Evolutionary conservation across 2,113 vertebrate species (phyloP), one percentile per base, ranked within the genome.

Genomic region (Calidris pugnax): DNA sequence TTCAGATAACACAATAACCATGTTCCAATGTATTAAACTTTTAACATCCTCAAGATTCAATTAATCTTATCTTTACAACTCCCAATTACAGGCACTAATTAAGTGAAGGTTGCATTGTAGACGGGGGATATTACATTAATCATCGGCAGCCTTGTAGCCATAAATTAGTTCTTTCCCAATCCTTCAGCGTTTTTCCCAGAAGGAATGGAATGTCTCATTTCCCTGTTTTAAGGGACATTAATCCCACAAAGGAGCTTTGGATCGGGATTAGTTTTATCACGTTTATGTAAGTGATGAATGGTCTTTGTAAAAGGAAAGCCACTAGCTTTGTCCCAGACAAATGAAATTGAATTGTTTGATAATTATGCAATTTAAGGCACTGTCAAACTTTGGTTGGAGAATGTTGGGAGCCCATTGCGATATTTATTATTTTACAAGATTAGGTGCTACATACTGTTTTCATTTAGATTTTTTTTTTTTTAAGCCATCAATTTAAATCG

Each of bases 1-100:
- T 95, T 60, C 91, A 10, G 98, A 98, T 98, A 98, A 97, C 95
- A 72, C 95, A 92, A 68, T 82, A 97, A 89, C 97, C 92, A 7
- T 79, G 71, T 96, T 97, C 88, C 95, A 81, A 95, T 18, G 72
- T 95, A 95, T 98, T 98, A 97, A 97, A 98, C 97, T 98, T 98
- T 97, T 95, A 98, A 97, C 98, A 97, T 97, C 96, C 97, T 93
- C 95, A 83, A 97, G 97, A 98, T 98, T 98, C 98, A 98, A 98
- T 98, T 98, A 98, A 98, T 98, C 98, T 98, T 98, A 98, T 98
- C 98, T 98, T 98, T 98, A 98, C 96, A 98, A 98, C 98, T 98
- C 97, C 98, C 98, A 98, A 98, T 98, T 98, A 98, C 96, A 98
- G 98, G 94, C 97, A 85, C 97, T 98, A 98, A 98, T 98, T 98